Conservation (phyloP, 1,140 invertebrate species). For the Drosophila carrolli region DNA sequence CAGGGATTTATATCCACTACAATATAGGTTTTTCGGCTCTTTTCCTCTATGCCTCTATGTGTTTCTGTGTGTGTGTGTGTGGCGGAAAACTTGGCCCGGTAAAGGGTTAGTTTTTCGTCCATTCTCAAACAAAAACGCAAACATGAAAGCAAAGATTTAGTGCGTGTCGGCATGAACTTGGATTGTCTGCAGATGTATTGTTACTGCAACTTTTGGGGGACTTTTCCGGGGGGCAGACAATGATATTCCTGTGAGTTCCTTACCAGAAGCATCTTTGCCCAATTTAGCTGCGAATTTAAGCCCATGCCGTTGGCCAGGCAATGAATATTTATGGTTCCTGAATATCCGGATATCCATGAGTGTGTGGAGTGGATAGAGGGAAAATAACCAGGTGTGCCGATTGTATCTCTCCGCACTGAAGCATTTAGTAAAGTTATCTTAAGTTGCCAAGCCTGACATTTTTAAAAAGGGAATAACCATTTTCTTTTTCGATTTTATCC, state of each 20-base stretch:
- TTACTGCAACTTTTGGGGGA: conserved; percentile 43
- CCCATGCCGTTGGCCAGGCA: conserved; percentile 21
- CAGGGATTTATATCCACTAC: conserved; percentile 73
- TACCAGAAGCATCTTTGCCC: conserved; percentile 45
- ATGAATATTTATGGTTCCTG: conserved; percentile 54
- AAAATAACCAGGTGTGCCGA: conserved; percentile 18
- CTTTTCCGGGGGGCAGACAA: conserved; percentile 44
- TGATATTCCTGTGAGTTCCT: conserved; percentile 55
- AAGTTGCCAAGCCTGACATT: neutral
- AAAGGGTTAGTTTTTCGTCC: conserved; percentile 54
- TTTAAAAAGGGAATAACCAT: neutral
- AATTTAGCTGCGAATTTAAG: conserved; percentile 32
- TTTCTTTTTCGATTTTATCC: too few relatives aligned
- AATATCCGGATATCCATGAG: conserved; percentile 22
- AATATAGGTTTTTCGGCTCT: conserved; percentile 62
- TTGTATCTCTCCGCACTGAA: conserved; percentile 4
- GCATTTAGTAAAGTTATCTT: conserved; percentile 6
- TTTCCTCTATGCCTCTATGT: neutral
- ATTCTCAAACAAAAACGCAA: conserved; percentile 61
- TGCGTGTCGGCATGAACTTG: conserved; percentile 79
- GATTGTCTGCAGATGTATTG: conserved; percentile 61
- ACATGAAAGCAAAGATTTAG: conserved; percentile 82
- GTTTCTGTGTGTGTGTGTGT: conserved; percentile 24
- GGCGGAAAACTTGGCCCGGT: conserved; percentile 43
- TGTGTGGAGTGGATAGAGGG: neutral